A percentile compares a stretch with the other conserved stretches of the same genome.
Evolutionary conservation across 2,888 invertebrate species (phyloP).

Genomic region (Drosophila mercatorum): DNA sequence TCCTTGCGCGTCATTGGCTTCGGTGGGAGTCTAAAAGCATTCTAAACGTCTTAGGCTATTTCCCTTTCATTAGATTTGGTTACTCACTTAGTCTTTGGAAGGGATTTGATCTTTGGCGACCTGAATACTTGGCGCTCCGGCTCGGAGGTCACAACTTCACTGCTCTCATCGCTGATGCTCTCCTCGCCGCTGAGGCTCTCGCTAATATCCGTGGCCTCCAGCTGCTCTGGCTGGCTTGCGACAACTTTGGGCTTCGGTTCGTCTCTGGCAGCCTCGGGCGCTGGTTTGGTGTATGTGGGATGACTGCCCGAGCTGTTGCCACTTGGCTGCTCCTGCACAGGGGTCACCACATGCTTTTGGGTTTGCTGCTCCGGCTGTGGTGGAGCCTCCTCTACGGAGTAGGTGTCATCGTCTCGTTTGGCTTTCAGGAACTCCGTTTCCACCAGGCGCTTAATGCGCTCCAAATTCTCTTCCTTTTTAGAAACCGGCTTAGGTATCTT

Average conservation of each 20-base stretch:
- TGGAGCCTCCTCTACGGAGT: constrained; percentile 61
- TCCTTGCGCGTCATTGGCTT: constrained; percentile 65
- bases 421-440: constrained; percentile 58
- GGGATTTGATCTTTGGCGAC: constrained; percentile 22
- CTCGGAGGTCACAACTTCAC: constrained; percentile 38
- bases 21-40: constrained; percentile 24
- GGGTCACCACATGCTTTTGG: constrained; percentile 21
- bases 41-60: no score
- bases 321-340: constrained; percentile 42
- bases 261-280: neutral
- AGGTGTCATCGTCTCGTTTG: constrained; percentile 67
- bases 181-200: constrained; percentile 72
- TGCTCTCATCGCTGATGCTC: constrained; percentile 34
- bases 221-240: constrained; percentile 12
- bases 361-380: neutral
- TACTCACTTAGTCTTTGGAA: constrained; percentile 45
- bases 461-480: constrained; percentile 41
- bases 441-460: constrained; percentile 61
- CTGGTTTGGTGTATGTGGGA: constrained; percentile 48
- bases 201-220: constrained; percentile 70
- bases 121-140: constrained; percentile 39
- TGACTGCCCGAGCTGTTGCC: constrained; percentile 55
- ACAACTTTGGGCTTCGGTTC: constrained; percentile 9
- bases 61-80: rapidly evolving
- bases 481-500: constrained; percentile 65